Evolutionary conservation across 2,113 vertebrate species (phyloP).

Genomic region (Paralichthys olivaceus): DNA sequence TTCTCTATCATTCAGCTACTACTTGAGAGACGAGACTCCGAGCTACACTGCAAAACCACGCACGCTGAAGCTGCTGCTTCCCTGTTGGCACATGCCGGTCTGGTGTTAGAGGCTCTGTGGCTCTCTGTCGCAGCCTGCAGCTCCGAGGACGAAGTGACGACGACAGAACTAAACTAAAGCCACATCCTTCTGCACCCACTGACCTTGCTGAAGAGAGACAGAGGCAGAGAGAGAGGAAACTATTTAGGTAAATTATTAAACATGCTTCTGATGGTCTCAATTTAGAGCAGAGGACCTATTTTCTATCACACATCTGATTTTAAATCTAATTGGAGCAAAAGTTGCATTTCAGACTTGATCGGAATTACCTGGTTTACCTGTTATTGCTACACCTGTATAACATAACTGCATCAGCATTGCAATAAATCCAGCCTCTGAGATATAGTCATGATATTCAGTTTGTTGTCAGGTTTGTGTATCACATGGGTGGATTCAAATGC

Average conservation of each 20-base stretch:
- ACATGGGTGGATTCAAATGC: neutral
- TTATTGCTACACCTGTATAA: neutral
- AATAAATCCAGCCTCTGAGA: neutral
- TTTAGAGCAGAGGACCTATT: conserved; percentile 20
- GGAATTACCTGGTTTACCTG: conserved; percentile 4
- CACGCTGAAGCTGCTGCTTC: neutral
- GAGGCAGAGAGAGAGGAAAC: conserved; percentile 33
- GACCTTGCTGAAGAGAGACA: conserved; percentile 78
- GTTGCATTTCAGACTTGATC: conserved; percentile 11
- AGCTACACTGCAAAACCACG: neutral
- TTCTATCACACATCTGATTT: conserved; percentile 11
- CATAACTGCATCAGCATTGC: conserved; percentile 13
- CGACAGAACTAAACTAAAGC: conserved; percentile 69
- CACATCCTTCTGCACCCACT: conserved; percentile 79
- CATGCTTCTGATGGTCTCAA: conserved; percentile 36
- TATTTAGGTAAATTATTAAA: conserved; percentile 66
- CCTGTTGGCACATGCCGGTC: neutral
- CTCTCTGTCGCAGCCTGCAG: conserved; percentile 65
- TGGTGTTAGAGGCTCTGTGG: conserved; percentile 35
- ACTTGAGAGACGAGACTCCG: conserved; percentile 12
- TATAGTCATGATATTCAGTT: neutral
- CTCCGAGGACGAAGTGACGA: conserved; percentile 69
- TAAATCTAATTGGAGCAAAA: neutral
- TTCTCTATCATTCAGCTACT: conserved; percentile 18
- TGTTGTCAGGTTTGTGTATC: conserved; percentile 7